Evolutionary conservation across 2,888 invertebrate genomes (phyloP), one percentile per base, ranked within the genome.

Genomic region (Tanypteryx hageni): DNA sequence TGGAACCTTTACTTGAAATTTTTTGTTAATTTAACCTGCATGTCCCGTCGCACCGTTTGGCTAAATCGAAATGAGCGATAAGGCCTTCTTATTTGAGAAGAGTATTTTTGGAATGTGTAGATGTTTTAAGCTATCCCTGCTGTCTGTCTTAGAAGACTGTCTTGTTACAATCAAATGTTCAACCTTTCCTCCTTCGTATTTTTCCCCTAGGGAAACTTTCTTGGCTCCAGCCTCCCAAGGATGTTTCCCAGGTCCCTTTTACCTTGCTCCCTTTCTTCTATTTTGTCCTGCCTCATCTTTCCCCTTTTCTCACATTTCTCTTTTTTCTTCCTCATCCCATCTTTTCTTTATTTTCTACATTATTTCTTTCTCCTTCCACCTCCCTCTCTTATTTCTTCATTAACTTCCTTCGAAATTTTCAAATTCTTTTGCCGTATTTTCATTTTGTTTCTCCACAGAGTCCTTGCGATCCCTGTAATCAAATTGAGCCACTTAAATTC

Each of bases 151-250:
- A 89, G 89, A 86, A 64, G 89, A 89, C 64, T 89, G 68, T 68
- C 89, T 89, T 22, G 16, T 16, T 89, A 89, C 31, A 9, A 89
- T 89, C 31, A 89, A 44, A 89, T 89, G 44, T 89, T 18, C 16
- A 31, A 59, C 64, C 64, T 64, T 61, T 89, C 22, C 31, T 61
- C 89, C 59, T 89, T 89, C 61, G 86, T 86, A 86, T 89, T 89
- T 61, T 89, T 89, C 31, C 89, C 89, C 44, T 64, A 27, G 89
- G 89, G 89, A 89, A 89, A 89, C 89, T 89, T 89, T 89, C 89
- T 89, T 89, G 89, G 89, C 89, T 89, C 89, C 89, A 89, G 89
- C 89, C 89, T 89, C 89, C 89, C 89, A 89, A 89, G 89, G 64
- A 89, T 59, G 89, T 89, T 89, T 89, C 89, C 86, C 89, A 59